Evolutionary conservation across 2,797 vertebrate genomes (phyloP).

Genomic region (Microhierax caerulescens): DNA sequence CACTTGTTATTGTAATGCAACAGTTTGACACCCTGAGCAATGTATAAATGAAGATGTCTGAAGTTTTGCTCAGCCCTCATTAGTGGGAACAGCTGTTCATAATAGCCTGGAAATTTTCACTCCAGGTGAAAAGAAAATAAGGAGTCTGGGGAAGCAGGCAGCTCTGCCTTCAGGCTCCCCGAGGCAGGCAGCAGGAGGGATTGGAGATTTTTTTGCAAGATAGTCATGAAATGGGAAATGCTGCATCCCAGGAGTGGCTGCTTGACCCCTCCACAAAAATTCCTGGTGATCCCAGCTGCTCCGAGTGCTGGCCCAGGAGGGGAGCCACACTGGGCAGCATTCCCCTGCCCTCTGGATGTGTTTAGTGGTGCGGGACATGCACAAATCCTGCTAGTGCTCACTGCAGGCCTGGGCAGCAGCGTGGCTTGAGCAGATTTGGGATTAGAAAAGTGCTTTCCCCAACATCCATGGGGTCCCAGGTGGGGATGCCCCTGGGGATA

Average conservation of each 20-base stretch:
- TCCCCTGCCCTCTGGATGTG: neutral
- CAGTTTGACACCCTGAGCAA: slow-evolving; percentile 42
- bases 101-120: neutral
- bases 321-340: fast-evolving
- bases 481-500: neutral
- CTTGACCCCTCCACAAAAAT: neutral
- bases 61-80: neutral
- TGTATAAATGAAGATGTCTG: neutral
- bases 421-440: neutral
- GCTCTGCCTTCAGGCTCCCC: neutral
- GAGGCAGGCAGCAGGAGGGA: neutral
- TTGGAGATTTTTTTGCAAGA: neutral
- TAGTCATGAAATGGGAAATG: neutral
- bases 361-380: fast-evolving
- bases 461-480: fast-evolving
- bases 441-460: neutral
- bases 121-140: neutral
- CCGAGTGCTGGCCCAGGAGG: fast-evolving
- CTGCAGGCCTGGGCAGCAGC: neutral
- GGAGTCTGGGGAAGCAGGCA: neutral
- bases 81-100: neutral
- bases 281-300: neutral
- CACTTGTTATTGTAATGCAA: slow-evolving; percentile 9
- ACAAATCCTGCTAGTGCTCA: neutral
- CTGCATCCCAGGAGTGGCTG: neutral